Evolutionary conservation across 2,888 invertebrate genomes (phyloP).

Genomic region (Coelogynopora nodosa): DNA sequence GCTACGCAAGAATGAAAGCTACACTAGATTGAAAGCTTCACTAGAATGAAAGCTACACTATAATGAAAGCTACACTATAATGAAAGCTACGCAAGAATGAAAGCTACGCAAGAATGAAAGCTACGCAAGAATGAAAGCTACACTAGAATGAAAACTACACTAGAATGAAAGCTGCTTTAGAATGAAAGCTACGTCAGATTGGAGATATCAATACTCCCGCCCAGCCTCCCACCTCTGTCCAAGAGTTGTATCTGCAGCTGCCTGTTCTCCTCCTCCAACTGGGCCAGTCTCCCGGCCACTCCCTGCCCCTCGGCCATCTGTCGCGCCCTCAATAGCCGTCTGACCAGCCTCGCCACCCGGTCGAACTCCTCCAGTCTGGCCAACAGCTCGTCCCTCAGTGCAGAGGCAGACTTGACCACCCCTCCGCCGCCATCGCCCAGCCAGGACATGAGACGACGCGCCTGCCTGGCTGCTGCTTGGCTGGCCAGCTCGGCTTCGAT

Average conservation of each 20-base stretch:
- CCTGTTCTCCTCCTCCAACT: not conserved
- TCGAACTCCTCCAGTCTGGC: not conserved
- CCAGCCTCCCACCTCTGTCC: not conserved
- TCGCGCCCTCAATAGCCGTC: not conserved
- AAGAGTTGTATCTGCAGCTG: not conserved
- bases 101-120: no score
- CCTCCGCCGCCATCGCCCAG: not conserved
- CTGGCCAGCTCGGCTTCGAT: slow-evolving; percentile 39
- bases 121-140: no score
- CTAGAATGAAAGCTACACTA: no score
- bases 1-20: no score
- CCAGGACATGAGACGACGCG: slow-evolving; percentile 16
- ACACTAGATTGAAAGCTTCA: no score
- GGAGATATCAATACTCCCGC: no score
- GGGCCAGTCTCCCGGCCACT: not conserved
- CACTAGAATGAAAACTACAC: no score
- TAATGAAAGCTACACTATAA: no score
- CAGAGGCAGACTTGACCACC: not conserved
- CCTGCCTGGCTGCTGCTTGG: slow-evolving; percentile 32
- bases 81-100: no score
- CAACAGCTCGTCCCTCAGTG: not conserved
- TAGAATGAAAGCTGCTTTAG: no score
- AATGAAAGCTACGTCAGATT: no score
- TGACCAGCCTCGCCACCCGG: not conserved
- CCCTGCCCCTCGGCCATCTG: slow-evolving; percentile 1